Evolutionary conservation across 2,888 invertebrate genomes (phyloP).

Genomic region (Platycnemis pennipes): DNA sequence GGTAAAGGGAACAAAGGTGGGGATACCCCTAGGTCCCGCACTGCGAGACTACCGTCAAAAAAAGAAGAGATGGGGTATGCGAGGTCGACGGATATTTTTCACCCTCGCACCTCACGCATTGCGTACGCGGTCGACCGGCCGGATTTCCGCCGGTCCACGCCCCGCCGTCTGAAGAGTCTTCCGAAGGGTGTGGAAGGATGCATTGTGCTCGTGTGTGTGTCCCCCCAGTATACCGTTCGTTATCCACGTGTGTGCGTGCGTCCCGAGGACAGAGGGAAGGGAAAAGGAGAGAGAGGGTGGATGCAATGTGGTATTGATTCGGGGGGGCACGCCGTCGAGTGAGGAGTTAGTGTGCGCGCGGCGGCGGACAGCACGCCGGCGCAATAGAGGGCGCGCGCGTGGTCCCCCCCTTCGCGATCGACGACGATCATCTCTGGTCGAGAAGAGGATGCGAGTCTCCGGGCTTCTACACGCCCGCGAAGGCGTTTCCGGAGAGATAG

Average conservation of each 20-base stretch:
- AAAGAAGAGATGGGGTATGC: neutral
- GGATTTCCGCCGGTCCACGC: constrained; percentile 26
- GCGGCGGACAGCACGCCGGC: constrained; percentile 12
- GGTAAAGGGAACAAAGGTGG: neutral
- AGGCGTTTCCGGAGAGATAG: neutral
- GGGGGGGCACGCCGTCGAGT: neutral
- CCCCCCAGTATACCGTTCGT: neutral
- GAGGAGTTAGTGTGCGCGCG: neutral
- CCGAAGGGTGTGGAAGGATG: neutral
- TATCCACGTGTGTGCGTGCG: neutral
- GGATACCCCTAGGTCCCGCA: neutral
- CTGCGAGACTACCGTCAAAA: neutral
- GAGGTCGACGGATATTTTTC: neutral
- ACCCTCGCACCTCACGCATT: neutral
- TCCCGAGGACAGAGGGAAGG: neutral
- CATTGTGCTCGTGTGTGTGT: neutral
- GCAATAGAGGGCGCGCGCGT: neutral
- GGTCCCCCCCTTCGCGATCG: neutral
- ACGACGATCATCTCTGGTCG: neutral
- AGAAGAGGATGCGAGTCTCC: neutral
- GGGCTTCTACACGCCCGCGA: neutral
- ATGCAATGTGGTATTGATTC: constrained; percentile 51
- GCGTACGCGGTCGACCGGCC: neutral
- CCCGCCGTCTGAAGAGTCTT: constrained; percentile 6
- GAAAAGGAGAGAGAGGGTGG: neutral